Conservation (phyloP, 2,113 vertebrate species). For the Anguilla japonica region DNA sequence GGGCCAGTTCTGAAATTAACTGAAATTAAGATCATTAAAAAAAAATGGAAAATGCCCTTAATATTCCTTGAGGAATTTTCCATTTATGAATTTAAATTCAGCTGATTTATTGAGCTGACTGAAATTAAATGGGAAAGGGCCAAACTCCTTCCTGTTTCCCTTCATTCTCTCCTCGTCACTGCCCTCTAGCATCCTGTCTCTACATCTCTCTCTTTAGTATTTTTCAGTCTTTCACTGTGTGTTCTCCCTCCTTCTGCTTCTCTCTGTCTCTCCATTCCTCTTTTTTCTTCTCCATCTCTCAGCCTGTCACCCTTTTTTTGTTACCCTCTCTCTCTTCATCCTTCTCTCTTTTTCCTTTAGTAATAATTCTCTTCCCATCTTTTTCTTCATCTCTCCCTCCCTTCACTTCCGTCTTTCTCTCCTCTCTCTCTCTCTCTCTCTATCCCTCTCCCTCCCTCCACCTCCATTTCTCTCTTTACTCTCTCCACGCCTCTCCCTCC, state of each 20-base stretch:
- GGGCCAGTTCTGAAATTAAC: no score
- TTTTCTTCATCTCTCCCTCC: neutral
- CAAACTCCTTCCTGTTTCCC: neutral
- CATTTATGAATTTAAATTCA: neutral
- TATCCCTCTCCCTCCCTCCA: neutral
- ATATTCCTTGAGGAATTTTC: no score
- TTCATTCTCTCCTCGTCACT: no score
- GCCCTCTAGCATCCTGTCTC: neutral
- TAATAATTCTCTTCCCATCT: neutral
- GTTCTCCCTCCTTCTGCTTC: neutral
- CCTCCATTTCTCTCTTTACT: constrained; percentile 39
- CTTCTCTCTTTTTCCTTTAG: neutral
- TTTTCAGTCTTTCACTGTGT: neutral
- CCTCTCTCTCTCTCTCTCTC: neutral
- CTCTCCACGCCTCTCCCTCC: constrained; percentile 11
- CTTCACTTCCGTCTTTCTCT: neutral
- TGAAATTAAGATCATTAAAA: no score
- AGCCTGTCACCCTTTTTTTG: no score
- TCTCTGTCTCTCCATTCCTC: neutral
- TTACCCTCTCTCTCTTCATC: neutral
- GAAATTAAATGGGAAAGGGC: no score
- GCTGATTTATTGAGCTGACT: no score
- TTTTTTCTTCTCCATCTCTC: neutral
- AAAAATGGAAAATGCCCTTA: no score
- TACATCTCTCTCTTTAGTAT: neutral